Conservation (phyloP, 2,113 vertebrate species). For the Semicossyphus pulcher region DNA sequence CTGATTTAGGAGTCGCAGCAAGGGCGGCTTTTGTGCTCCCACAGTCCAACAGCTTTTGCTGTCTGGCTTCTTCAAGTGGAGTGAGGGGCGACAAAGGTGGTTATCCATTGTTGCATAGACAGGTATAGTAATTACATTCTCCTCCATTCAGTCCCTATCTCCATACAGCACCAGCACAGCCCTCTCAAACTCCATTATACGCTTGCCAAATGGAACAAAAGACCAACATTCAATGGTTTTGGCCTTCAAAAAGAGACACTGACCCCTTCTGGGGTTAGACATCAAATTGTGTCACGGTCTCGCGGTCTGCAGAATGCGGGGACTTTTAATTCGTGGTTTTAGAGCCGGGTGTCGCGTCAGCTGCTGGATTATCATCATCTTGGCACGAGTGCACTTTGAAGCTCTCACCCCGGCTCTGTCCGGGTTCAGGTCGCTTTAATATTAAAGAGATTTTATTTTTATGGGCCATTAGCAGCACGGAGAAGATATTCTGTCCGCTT, state of each 20-base stretch:
- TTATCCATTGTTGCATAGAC: conserved; percentile 74
- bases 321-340: conserved; percentile 65
- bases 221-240: conserved; percentile 61
- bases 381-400: conserved; percentile 35
- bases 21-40: conserved; percentile 65
- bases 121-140: conserved; percentile 79
- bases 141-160: conserved; percentile 69
- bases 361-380: conserved; percentile 50
- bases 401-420: conserved; percentile 23
- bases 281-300: conserved; percentile 56
- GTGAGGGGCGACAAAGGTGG: conserved; percentile 65
- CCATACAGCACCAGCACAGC: conserved; percentile 57
- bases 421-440: conserved; percentile 36
- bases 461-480: background rate
- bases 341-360: conserved; percentile 27
- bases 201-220: conserved; percentile 71
- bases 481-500: background rate
- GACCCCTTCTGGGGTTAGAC: conserved; percentile 57
- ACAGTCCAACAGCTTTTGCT: conserved; percentile 61
- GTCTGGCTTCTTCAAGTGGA: conserved; percentile 64
- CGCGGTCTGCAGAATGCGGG: conserved; percentile 17
- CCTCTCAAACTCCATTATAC: conserved; percentile 69
- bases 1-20: conserved; percentile 60
- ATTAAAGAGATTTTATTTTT: background rate
- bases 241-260: conserved; percentile 57